These are phyloP conservation scores for Melieria crassipennis DNA, from an alignment of 2,888 invertebrate genomes.

Conservation along the genomic window DNA sequence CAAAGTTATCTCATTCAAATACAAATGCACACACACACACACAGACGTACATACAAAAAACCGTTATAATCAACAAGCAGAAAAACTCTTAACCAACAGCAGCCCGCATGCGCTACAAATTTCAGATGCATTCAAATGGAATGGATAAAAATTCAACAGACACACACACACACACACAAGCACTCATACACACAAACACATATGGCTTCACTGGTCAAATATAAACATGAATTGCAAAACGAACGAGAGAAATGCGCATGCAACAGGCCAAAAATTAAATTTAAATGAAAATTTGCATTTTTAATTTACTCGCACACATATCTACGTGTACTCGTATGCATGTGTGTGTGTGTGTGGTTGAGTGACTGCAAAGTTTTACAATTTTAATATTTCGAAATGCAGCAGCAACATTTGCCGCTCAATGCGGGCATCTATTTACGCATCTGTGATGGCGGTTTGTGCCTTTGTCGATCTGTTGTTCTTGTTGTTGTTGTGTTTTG, in stretches of 20 bases:
- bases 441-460: background rate
- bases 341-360: background rate
- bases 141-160: slow-evolving; percentile 10
- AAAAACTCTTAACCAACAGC: too few relatives aligned
- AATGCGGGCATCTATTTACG: background rate
- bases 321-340: background rate
- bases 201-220: background rate
- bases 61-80: too few relatives aligned
- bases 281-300: slow-evolving; percentile 32
- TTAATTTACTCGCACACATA: slow-evolving; percentile 20
- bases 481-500: too few relatives aligned
- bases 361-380: too few relatives aligned
- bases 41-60: background rate
- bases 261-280: slow-evolving; percentile 13
- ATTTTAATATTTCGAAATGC: too few relatives aligned
- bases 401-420: too few relatives aligned
- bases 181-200: background rate
- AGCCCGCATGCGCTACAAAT: too few relatives aligned
- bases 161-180: slow-evolving; percentile 11
- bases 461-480: background rate
- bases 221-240: background rate
- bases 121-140: slow-evolving; percentile 16
- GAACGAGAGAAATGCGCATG: background rate
- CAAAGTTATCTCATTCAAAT: slow-evolving; percentile 6
- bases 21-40: background rate